Evolutionary conservation across 1,140 invertebrate species (phyloP).

Genomic region (Drosophila leontia): DNA sequence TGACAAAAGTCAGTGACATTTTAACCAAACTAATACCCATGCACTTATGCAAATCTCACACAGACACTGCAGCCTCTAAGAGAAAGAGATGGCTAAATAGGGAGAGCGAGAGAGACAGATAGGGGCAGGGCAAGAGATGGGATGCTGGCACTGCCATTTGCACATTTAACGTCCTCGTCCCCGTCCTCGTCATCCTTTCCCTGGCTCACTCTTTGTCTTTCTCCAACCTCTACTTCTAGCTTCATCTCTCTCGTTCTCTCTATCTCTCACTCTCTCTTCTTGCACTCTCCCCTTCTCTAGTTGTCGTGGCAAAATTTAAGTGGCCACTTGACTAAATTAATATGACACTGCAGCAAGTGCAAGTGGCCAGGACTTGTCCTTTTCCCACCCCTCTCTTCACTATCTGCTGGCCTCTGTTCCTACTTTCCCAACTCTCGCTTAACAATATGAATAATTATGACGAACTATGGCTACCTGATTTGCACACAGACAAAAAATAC

Average conservation of each 20-base stretch:
- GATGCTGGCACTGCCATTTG: constrained; percentile 57
- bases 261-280: not conserved
- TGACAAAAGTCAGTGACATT: constrained; percentile 76
- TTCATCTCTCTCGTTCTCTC: not conserved
- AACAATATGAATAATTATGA: constrained; percentile 80
- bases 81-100: constrained; percentile 1
- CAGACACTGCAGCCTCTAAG: constrained; percentile 31
- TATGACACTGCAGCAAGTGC: constrained; percentile 72
- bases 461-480: constrained; percentile 57
- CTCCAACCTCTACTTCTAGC: not conserved
- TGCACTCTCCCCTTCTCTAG: constrained; percentile 15
- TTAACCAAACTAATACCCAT: constrained; percentile 69
- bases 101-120: not conserved
- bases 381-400: constrained; percentile 18
- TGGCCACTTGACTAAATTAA: constrained; percentile 83
- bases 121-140: not conserved
- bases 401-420: not conserved
- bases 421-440: constrained; percentile 34
- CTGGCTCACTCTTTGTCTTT: not conserved
- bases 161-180: constrained; percentile 56
- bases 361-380: constrained; percentile 64
- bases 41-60: constrained; percentile 75
- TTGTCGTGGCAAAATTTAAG: constrained; percentile 77
- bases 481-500: constrained; percentile 36
- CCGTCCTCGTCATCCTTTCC: constrained; percentile 24